These are phyloP conservation scores for Carassius carassius DNA, from an alignment of 2,113 vertebrate species.

Conservation along the genomic window DNA sequence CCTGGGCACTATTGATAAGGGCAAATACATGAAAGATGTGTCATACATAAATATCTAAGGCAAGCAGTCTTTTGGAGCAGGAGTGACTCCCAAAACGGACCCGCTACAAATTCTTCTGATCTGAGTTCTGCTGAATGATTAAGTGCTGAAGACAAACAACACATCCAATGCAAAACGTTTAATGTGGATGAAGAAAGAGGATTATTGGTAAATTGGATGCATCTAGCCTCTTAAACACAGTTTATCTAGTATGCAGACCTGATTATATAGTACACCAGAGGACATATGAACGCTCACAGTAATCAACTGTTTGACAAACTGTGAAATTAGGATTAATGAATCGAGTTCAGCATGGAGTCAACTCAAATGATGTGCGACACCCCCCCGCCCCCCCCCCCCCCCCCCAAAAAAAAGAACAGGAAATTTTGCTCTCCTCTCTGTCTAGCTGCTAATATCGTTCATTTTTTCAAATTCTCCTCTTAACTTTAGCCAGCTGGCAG, in stretches of 20 bases:
- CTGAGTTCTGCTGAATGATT: not conserved
- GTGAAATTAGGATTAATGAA: conserved; percentile 59
- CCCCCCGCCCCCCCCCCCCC: no score
- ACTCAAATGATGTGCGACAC: no score
- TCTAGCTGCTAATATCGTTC: not conserved
- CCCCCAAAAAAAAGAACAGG: not conserved
- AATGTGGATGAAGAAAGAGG: not conserved
- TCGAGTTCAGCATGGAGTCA: conserved; percentile 50
- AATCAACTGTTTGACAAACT: conserved; percentile 42
- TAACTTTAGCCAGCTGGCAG: not conserved
- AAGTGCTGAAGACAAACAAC: not conserved
- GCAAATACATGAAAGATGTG: not conserved
- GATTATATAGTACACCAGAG: conserved; percentile 43
- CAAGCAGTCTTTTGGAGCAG: not conserved
- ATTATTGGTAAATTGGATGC: conserved; percentile 23
- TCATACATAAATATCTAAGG: not conserved
- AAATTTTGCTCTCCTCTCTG: not conserved
- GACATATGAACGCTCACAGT: conserved; percentile 33
- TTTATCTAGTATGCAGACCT: conserved; percentile 41
- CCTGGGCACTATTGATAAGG: not conserved
- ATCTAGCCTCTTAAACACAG: conserved; percentile 41
- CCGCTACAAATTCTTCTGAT: not conserved
- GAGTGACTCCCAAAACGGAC: not conserved
- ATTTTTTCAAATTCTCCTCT: not conserved
- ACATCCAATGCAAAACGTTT: not conserved